Evolutionary conservation across 2,888 invertebrate species (phyloP).

Genomic region (Abrostola triplasia): DNA sequence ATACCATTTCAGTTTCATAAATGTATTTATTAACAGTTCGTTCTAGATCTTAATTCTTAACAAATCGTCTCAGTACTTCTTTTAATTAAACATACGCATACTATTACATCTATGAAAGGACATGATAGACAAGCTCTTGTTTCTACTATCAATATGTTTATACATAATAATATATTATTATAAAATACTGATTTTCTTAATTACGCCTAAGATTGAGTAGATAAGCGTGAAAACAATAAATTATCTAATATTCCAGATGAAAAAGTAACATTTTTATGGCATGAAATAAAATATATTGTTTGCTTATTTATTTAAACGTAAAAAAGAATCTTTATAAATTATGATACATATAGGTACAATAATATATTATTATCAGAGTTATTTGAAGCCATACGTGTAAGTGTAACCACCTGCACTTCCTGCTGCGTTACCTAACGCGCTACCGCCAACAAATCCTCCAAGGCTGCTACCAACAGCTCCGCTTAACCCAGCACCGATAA

Average conservation of each 20-base stretch:
- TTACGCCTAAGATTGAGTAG: too few relatives aligned
- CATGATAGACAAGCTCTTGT: background rate
- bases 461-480: slow-evolving; percentile 3
- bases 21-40: slow-evolving; percentile 20
- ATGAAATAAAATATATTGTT: too few relatives aligned
- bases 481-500: too few relatives aligned
- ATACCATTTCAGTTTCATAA: slow-evolving; percentile 10
- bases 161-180: too few relatives aligned
- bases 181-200: too few relatives aligned
- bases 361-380: slow-evolving; percentile 1
- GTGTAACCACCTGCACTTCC: slow-evolving; percentile 12
- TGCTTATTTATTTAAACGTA: too few relatives aligned
- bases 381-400: slow-evolving; percentile 30
- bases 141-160: too few relatives aligned
- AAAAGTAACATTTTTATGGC: too few relatives aligned
- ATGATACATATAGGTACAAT: slow-evolving; percentile 1
- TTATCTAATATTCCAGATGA: too few relatives aligned
- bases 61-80: slow-evolving; percentile 8
- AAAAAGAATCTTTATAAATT: background rate
- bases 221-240: too few relatives aligned
- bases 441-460: background rate
- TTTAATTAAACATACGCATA: background rate
- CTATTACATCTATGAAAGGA: slow-evolving; percentile 2
- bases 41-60: slow-evolving; percentile 21
- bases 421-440: background rate